A percentile compares a stretch with the other conserved stretches of the same genome.
These are phyloP conservation scores for Antedon mediterranea DNA, from an alignment of 53 echinoderm and acorn worm genomes.

Conservation along the genomic window DNA sequence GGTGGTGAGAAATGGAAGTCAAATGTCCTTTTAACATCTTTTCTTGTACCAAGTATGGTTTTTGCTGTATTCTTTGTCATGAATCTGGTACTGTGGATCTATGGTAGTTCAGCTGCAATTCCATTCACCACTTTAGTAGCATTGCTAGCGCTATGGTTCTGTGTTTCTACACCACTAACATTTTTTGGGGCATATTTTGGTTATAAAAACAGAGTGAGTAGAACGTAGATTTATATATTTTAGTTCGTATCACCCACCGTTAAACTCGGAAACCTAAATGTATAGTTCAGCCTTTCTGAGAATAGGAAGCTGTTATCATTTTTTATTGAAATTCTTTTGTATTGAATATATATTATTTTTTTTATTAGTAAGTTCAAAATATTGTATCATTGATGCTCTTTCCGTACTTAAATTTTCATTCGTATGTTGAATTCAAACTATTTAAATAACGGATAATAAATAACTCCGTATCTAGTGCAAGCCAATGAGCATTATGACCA, in stretches of 20 bases:
- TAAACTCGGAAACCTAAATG: no score
- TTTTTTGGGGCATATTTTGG: constrained; percentile 96
- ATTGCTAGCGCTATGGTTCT: constrained; percentile 84
- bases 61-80: constrained; percentile 67
- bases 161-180: constrained; percentile 79
- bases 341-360: no score
- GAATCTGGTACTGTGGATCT: constrained; percentile 77
- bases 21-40: constrained; percentile 73
- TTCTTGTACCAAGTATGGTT: constrained; percentile 74
- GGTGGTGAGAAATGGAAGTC: constrained; percentile 99
- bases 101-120: constrained; percentile 94
- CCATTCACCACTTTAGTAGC: constrained; percentile 82
- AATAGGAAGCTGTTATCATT: no score
- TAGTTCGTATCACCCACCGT: no score
- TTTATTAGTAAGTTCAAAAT: no score
- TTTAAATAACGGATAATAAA: background rate
- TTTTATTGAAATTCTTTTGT: no score
- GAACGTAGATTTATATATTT: no score
- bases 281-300: no score
- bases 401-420: no score
- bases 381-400: no score
- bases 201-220: constrained; percentile 82
- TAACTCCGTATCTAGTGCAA: background rate
- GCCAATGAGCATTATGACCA: no score
- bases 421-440: no score